phyloP scores from a whole-genome alignment of 2,113 vertebrate genomes.

The Dasypus novemcinctus region DNA sequence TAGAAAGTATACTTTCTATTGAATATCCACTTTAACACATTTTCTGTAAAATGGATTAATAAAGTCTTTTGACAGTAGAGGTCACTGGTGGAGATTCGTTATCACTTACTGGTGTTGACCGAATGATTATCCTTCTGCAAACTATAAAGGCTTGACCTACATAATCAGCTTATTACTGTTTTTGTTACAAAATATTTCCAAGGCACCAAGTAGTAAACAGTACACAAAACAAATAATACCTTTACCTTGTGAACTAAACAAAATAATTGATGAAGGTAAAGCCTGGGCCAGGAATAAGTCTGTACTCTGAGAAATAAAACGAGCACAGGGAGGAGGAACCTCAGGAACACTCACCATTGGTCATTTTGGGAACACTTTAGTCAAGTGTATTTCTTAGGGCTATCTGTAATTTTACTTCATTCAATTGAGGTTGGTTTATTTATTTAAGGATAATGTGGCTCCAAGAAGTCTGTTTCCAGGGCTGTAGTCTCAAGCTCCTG shows the following conservation, averaged over 20 bases:
- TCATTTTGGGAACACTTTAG: conserved; percentile 64
- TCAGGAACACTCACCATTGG: conserved; percentile 18
- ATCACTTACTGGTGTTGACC: not conserved
- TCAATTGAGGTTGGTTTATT: conserved; percentile 65
- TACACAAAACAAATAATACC: conserved; percentile 3
- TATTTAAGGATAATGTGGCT: conserved; percentile 70
- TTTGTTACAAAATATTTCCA: conserved; percentile 34
- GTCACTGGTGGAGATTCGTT: not conserved
- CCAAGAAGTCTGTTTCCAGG: conserved; percentile 64
- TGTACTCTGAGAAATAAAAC: not conserved
- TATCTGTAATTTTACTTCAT: conserved; percentile 64
- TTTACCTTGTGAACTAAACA: not conserved
- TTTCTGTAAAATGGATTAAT: not conserved
- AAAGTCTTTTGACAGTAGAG: not conserved
- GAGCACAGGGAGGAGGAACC: not conserved
- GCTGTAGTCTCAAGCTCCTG: conserved; percentile 36
- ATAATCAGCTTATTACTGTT: conserved; percentile 29
- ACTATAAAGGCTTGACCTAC: conserved; percentile 40
- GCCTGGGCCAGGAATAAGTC: not conserved
- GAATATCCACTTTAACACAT: not conserved
- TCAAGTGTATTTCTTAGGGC: conserved; percentile 44
- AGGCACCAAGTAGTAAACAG: conserved; percentile 30
- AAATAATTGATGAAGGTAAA: conserved; percentile 41
- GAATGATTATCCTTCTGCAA: not conserved
- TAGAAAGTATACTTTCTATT: not conserved